phyloP scores from a whole-genome alignment of 2,888 invertebrate species.

The Drosophila gaucha region DNA sequence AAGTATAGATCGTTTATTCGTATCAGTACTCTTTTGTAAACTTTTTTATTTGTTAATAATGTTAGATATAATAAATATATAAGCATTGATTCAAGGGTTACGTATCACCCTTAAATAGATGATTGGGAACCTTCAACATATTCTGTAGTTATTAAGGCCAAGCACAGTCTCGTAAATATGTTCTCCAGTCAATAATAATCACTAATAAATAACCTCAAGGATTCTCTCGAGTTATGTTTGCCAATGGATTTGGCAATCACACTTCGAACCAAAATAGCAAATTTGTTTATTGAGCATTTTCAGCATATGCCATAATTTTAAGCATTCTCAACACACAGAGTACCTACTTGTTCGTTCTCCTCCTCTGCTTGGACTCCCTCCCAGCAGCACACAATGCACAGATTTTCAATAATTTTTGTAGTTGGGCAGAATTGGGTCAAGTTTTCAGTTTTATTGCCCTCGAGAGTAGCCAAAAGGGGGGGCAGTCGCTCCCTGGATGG shows the following conservation, averaged over 20 bases:
- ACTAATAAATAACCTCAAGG: conserved; percentile 1
- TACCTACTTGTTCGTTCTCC: too few species aligned
- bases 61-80: too few species aligned
- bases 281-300: neutral
- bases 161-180: too few species aligned
- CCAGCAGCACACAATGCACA: conserved; percentile 29
- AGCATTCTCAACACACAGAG: too few species aligned
- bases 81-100: too few species aligned
- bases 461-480: conserved; percentile 1
- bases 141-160: too few species aligned
- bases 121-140: too few species aligned
- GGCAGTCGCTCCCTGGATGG: conserved; percentile 42
- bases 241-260: conserved; percentile 24
- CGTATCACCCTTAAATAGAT: too few species aligned
- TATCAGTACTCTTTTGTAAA: too few species aligned
- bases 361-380: neutral
- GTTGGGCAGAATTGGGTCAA: conserved; percentile 73
- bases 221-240: conserved; percentile 10
- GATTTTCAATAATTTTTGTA: conserved; percentile 48
- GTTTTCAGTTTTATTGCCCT: conserved; percentile 75
- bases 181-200: too few species aligned
- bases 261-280: conserved; percentile 19
- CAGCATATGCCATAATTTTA: neutral
- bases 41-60: too few species aligned
- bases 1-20: too few species aligned